Evolutionary conservation across 2,797 vertebrate genomes (phyloP), one percentile per base, ranked within the genome.

Genomic region (Ceyx erithaca): DNA sequence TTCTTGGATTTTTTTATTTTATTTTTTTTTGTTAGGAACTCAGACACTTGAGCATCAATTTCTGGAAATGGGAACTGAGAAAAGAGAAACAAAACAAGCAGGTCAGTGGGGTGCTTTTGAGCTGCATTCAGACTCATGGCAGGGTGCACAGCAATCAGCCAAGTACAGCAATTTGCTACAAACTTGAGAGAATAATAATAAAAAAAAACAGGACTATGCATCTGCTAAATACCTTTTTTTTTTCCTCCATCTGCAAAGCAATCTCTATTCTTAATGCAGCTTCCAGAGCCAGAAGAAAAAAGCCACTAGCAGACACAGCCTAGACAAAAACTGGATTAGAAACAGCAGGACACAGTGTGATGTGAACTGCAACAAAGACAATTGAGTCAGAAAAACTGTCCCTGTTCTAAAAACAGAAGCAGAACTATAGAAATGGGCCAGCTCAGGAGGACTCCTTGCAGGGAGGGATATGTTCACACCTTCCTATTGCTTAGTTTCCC

Each of bases 61-160:
- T 96, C 76, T 91, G 54, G 86, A 95, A 96, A 80, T 13, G 21
- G 46, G 51, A 80, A 85, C 14, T 94, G 48, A 51, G 41, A 45
- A 78, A 92, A 86, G 68, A 33, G 63, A 57, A 76, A 23, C 51
- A 37, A 91, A 91, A 12, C 67, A 31, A 87, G 55, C 41, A 51
- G 52, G 54, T 62, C 87, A 63, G 89, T 64, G 62, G 93, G 94
- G 92, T 59, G 76, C 80, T 84, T 75, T 80, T 55, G 55, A 79
- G 77, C 68, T 75, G 73, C 73, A 77, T 92, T 94, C 91, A 93
- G 85, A 18, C 64, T 63, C 86, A 33, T 68, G 71, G 94, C 71
- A 75, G 94, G 92, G 73, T 82, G 88, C 80, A 67, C 72, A 93
- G 73, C 72, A 31, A 85, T 67, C 87, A 87, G 93, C 87, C 89